These are phyloP conservation scores for Geotria australis DNA, from an alignment of 2,797 vertebrate genomes.

Conservation along the genomic window DNA sequence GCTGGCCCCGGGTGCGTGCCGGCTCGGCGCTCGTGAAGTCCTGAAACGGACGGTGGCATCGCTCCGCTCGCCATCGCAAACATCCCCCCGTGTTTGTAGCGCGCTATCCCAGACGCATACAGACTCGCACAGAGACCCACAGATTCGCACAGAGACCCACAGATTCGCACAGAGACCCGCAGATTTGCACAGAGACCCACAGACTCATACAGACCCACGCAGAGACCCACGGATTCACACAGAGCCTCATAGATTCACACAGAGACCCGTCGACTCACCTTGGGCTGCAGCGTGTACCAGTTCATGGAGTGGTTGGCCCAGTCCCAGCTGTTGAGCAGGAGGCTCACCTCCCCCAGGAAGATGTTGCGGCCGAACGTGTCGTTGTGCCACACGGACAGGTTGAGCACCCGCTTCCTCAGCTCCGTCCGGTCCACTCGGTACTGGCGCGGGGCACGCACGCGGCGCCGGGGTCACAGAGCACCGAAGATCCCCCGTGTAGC, in stretches of 20 bases:
- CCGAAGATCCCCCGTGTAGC: no score
- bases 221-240: no score
- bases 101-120: no score
- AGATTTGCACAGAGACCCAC: no score
- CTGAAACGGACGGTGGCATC: neutral
- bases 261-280: slow-evolving; percentile 15
- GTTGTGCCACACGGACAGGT: slow-evolving; percentile 71
- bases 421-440: slow-evolving; percentile 40
- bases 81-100: no score
- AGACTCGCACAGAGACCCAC: no score
- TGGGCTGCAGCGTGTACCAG: slow-evolving; percentile 48
- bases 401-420: slow-evolving; percentile 39
- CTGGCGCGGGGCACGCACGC: slow-evolving; percentile 9
- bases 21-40: slow-evolving; percentile 9
- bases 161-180: no score
- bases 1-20: slow-evolving; percentile 27
- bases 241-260: no score
- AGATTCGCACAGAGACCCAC: no score
- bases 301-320: slow-evolving; percentile 26
- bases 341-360: slow-evolving; percentile 68
- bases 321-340: slow-evolving; percentile 37
- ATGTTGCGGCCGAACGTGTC: slow-evolving; percentile 46
- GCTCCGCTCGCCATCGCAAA: no score
- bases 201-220: no score
- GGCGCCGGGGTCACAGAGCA: no score